phyloP scores from a whole-genome alignment of 2,888 invertebrate genomes.

The Hypena proboscidalis region DNA sequence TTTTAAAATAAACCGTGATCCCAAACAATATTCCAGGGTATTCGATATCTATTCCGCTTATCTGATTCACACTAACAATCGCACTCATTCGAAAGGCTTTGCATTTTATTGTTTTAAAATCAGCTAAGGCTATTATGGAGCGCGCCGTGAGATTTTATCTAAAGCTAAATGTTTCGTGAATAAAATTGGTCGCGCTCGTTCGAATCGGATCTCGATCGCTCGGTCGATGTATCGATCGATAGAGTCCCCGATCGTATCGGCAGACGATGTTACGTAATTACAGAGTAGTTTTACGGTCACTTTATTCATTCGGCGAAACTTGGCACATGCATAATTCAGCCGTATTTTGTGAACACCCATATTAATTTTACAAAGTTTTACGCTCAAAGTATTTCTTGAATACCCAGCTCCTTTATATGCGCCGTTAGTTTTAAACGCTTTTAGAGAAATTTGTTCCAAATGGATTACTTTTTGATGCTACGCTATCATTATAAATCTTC shows the following conservation, averaged over 20 bases:
- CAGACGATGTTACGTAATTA: conserved; percentile 75
- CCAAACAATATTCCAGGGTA: conserved; percentile 57
- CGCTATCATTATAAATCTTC: conserved; percentile 10
- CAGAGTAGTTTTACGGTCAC: conserved; percentile 58
- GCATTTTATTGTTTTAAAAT: conserved; percentile 73
- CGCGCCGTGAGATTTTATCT: conserved; percentile 73
- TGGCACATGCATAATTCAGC: conserved; percentile 63
- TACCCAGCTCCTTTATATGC: conserved; percentile 15
- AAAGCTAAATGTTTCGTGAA: conserved; percentile 79
- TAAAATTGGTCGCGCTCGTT: conserved; percentile 81
- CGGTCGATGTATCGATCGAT: conserved; percentile 62
- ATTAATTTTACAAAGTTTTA: conserved; percentile 29
- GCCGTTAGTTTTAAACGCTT: conserved; percentile 20
- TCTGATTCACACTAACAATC: conserved; percentile 78
- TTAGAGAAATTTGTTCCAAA: conserved; percentile 14
- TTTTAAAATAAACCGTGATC: conserved; percentile 52
- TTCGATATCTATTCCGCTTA: conserved; percentile 67
- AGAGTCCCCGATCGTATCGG: conserved; percentile 63
- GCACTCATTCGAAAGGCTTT: conserved; percentile 63
- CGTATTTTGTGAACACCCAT: conserved; percentile 26
- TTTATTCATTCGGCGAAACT: conserved; percentile 64
- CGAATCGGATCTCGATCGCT: conserved; percentile 65
- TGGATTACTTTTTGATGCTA: conserved; percentile 16
- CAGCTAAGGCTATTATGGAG: conserved; percentile 60
- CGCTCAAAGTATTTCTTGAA: conserved; percentile 15